Base-by-base conservation (phyloP, 2,113 vertebrate species). In the Cinclus cinclus region DNA sequence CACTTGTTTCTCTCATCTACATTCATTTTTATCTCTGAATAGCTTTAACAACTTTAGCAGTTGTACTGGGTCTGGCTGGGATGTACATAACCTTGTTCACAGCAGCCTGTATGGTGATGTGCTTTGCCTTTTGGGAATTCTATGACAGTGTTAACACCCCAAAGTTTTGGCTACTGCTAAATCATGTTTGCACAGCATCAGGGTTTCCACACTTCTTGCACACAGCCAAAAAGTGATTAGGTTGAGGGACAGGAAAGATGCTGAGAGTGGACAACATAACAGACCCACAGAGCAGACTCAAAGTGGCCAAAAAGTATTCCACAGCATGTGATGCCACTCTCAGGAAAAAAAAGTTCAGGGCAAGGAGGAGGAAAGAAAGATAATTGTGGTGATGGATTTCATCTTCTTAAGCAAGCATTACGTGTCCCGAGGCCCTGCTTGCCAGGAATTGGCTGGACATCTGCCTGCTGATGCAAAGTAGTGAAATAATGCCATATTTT, bases 161-260 rank as follows among this genome's bases (percentile, higher is more conserved):
- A 37, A 1, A 31, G 22, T 62, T 85, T 47, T 70, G 35, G 18
- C 35, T 59, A 6, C 37, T 64, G 30, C 67, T 76, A 28, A 80
- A 22, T 3, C 1, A 0, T 18, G 5, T 9, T 56, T 60, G 11
- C 46, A 23, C 11, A 59, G n/a, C 35, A 53, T n/a, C 23, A 33
- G n/a, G 23, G 21, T 39, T 74, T 69, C 64, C 19, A 52, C 13
- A 74, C 41, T 47, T 64, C 12, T 19, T 31, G 24, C 4, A 33
- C 9, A 37, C 10, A 5, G 12, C 10, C 25, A 83, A 27, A 27
- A 79, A 71, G 17, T 6, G 35, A n/a, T 8, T 20, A 35, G 52
- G 6, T 2, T 65, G 15, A 11, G 15, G 6, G 6, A 3, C 21
- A 35, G 50, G 15, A 53, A 69, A 69, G 25, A 37, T 52, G 9